Evolutionary conservation across 1,140 invertebrate species (phyloP).

Genomic region (fruit fly (Drosophila melanogaster)): Release_6_plus_ISO1_MT NT_037436.4:10889001-10889500

Average conservation of each 20-base stretch:
- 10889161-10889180: conserved; percentile 3
- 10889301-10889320: conserved; percentile 67
- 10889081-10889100: conserved; percentile 48
- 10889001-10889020: conserved; percentile 38
- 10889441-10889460: conserved; percentile 20
- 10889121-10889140: conserved; percentile 76
- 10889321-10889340: conserved; percentile 29
- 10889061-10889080: conserved; percentile 68
- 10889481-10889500: too few relatives aligned
- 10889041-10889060: conserved; percentile 29
- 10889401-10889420: conserved; percentile 54
- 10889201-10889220: conserved; percentile 56
- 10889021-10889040: conserved; percentile 15
- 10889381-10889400: conserved; percentile 46
- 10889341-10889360: not conserved
- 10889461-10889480: not conserved
- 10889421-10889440: conserved; percentile 42
- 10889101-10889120: conserved; percentile 71
- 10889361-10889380: conserved; percentile 15
- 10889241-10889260: conserved; percentile 78
- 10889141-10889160: conserved; percentile 51
- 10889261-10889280: conserved; percentile 32
- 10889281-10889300: conserved; percentile 71
- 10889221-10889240: conserved; percentile 45
- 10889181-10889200: conserved; percentile 2